Percentiles rank a stretch among this genome's conserved stretches.
phyloP scores from a whole-genome alignment of 2,888 invertebrate species.

The Abscondita cerata region DNA sequence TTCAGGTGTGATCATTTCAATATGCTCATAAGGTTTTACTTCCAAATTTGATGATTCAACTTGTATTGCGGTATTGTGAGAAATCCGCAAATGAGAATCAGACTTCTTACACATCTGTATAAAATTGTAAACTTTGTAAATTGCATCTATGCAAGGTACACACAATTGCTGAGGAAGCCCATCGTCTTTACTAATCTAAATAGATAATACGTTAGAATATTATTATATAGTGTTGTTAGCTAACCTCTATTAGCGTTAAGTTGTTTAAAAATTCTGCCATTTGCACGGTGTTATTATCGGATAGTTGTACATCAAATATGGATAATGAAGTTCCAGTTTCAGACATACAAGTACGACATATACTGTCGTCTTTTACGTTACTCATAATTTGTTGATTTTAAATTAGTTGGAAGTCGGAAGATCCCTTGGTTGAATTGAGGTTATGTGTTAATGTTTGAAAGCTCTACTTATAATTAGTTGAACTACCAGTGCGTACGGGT shows the following conservation, averaged over 20 bases:
- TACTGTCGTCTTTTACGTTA: slow-evolving; percentile 21
- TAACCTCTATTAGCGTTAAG: slow-evolving; percentile 42
- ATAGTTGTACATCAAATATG: slow-evolving; percentile 37
- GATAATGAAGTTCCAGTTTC: slow-evolving; percentile 31
- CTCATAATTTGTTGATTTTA: background rate
- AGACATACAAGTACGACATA: slow-evolving; percentile 41
- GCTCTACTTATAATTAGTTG: background rate
- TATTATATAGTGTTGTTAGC: background rate
- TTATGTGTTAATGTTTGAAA: background rate
- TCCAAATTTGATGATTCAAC: no score
- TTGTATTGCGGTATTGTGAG: background rate
- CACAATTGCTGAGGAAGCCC: slow-evolving; percentile 43
- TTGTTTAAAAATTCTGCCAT: slow-evolving; percentile 37
- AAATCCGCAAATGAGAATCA: slow-evolving; percentile 25
- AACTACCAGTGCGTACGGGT: background rate
- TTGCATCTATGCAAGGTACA: slow-evolving; percentile 37
- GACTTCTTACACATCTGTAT: slow-evolving; percentile 33
- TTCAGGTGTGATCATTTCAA: no score
- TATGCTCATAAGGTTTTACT: no score
- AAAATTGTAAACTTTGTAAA: slow-evolving; percentile 37
- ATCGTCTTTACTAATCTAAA: slow-evolving; percentile 41
- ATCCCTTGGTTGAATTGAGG: no score
- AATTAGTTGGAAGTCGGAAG: no score
- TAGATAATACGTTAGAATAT: slow-evolving; percentile 7
- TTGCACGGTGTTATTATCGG: slow-evolving; percentile 25